Evolutionary conservation across 2,888 invertebrate species (phyloP).

Genomic region (Pterobdella sp.): DNA sequence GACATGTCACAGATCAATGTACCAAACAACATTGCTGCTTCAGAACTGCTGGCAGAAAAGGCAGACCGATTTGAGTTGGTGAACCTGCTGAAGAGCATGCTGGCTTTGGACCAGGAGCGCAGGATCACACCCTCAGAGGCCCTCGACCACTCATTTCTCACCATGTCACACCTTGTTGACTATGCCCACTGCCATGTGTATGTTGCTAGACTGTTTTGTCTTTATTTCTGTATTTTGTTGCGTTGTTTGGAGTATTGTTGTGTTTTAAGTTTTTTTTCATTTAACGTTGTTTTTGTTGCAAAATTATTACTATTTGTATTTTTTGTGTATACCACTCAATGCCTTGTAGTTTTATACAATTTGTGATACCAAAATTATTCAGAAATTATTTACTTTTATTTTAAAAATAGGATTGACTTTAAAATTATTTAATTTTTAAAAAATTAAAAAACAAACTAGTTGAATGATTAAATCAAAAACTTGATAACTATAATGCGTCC

Average conservation of each 20-base stretch:
- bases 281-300: too few relatives aligned
- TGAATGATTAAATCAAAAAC: too few relatives aligned
- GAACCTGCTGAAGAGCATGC: constrained; percentile 91
- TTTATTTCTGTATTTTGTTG: neutral
- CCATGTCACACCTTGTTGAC: constrained; percentile 80
- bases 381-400: too few relatives aligned
- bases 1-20: constrained; percentile 65
- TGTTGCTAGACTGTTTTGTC: constrained; percentile 32
- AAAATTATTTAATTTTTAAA: too few relatives aligned
- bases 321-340: too few relatives aligned
- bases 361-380: too few relatives aligned
- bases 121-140: constrained; percentile 92
- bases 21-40: constrained; percentile 77
- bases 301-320: too few relatives aligned
- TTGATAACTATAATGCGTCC: too few relatives aligned
- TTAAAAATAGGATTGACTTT: too few relatives aligned
- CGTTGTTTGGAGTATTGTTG: neutral
- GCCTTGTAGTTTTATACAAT: too few relatives aligned
- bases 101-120: constrained; percentile 92
- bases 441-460: too few relatives aligned
- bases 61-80: constrained; percentile 94
- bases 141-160: constrained; percentile 86
- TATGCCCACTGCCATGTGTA: constrained; percentile 88
- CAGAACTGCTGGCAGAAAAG: constrained; percentile 90
- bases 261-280: neutral